A percentile compares a stretch with the other conserved stretches of the same genome.
phyloP scores from a whole-genome alignment of 2,888 invertebrate species.

The Tipula confusa region DNA sequence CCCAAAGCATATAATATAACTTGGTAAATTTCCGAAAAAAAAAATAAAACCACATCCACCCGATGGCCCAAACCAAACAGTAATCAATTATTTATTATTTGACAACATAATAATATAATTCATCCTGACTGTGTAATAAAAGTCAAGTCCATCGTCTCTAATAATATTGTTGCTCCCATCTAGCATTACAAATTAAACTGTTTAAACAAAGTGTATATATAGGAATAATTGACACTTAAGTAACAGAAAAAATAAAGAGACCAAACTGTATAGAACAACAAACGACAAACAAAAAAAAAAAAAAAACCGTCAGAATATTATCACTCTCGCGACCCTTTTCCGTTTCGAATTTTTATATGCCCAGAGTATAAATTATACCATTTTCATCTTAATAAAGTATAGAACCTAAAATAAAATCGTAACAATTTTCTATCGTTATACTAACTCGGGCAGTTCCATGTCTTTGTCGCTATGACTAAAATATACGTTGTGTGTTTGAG shows the following conservation, averaged over 20 bases:
- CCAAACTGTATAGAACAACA: no score
- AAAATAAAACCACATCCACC: background rate
- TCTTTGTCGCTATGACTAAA: background rate
- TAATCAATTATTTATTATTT: conserved; percentile 25
- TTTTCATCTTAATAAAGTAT: conserved; percentile 16
- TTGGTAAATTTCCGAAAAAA: no score
- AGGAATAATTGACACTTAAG: conserved; percentile 13
- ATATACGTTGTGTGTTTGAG: background rate
- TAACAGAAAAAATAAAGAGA: conserved; percentile 6
- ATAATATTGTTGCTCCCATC: conserved; percentile 3
- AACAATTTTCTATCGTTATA: background rate
- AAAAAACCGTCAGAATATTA: background rate
- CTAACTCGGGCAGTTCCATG: background rate
- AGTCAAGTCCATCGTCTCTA: background rate
- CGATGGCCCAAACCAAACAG: background rate
- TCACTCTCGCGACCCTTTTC: conserved; percentile 25
- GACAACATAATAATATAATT: conserved; percentile 16
- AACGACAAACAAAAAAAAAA: no score
- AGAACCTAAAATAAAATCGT: background rate
- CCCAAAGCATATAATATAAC: no score
- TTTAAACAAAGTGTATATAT: conserved; percentile 21
- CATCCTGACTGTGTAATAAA: conserved; percentile 12
- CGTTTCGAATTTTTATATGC: background rate
- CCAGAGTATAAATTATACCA: conserved; percentile 20
- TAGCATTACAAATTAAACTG: background rate